Evolutionary conservation across 2,797 vertebrate genomes (phyloP), one percentile per base, ranked within the genome.

Genomic region (Poecilia velifera): DNA sequence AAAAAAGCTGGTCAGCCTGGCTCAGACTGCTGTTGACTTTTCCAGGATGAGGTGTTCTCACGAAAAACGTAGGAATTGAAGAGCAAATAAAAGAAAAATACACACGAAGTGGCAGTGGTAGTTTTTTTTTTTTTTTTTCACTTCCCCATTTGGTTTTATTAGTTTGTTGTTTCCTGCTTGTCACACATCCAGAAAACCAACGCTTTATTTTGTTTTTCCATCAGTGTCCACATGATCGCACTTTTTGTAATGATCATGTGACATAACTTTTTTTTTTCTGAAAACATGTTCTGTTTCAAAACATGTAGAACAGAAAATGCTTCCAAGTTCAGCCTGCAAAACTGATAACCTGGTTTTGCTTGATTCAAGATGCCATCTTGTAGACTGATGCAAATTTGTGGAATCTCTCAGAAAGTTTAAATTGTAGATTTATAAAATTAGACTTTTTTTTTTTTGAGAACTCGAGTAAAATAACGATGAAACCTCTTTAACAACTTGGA

Each of bases 31-130:
- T 7, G n/a, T 53, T 62, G 6, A 66, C 51, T 51, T 34, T 6
- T 20, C 45, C 20, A 14, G 13, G 25, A 5, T 41, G 49, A 41
- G 22, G 22, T 47, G 72, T 68, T 76, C 86, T 81, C 71, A 20
- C 20, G 53, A 49, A 16, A 76, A 12, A 73, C 25, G 8, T 5
- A 62, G 66, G 72, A 76, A 72, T n/a, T 1, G 46, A 57, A 66
- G 81, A 75, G 10, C 64, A 83, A 57, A 31, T 71, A 45, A 57
- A 47, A 57, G n/a, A 76, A 72, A 72, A 66, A 62, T 39, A 6
- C 22, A 25, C 72, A 55, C 2, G 34, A 22, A 14, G 31, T 5
- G 31, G 18, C 6, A 18, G n/a, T 43, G n/a, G 31, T 47, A 3
- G 0, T 0, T 34, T 59, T 28, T 20, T 74, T 47, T 18, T 55